phyloP scores from a whole-genome alignment of 2,888 invertebrate genomes.

The Ferrisia virgata region DNA sequence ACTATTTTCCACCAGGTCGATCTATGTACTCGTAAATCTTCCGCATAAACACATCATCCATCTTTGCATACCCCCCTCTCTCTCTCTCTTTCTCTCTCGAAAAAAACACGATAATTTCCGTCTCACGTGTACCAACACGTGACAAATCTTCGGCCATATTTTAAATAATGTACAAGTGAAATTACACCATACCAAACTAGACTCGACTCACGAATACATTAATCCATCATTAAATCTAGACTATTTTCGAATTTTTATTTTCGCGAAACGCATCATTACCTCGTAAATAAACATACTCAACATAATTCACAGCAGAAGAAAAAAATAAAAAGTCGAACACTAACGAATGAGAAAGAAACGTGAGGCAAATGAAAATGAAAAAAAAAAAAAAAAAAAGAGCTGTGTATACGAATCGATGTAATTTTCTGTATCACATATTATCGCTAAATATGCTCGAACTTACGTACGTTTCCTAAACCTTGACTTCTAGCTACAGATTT shows the following conservation, averaged over 20 bases:
- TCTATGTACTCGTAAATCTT: too few relatives aligned
- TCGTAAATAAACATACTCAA: background rate
- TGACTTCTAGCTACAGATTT: conserved; percentile 8
- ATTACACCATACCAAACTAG: too few relatives aligned
- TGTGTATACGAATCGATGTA: background rate
- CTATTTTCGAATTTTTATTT: background rate
- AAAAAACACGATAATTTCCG: too few relatives aligned
- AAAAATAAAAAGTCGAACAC: background rate
- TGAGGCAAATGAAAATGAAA: background rate
- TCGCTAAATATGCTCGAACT: background rate
- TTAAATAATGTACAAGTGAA: too few relatives aligned
- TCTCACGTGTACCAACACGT: too few relatives aligned
- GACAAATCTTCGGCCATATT: too few relatives aligned
- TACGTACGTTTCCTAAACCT: conserved; percentile 23
- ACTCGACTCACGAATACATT: too few relatives aligned
- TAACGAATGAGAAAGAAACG: background rate
- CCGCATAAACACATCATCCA: too few relatives aligned
- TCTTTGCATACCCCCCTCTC: too few relatives aligned
- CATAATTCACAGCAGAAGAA: background rate
- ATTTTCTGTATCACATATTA: conserved; percentile 15
- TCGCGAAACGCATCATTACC: background rate
- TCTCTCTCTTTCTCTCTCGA: too few relatives aligned
- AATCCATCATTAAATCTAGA: background rate
- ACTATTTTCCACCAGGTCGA: too few relatives aligned
- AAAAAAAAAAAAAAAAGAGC: background rate